Evolutionary conservation across 2,797 vertebrate species (phyloP).

Genomic region (Ptychobarbus kaznakovi): DNA sequence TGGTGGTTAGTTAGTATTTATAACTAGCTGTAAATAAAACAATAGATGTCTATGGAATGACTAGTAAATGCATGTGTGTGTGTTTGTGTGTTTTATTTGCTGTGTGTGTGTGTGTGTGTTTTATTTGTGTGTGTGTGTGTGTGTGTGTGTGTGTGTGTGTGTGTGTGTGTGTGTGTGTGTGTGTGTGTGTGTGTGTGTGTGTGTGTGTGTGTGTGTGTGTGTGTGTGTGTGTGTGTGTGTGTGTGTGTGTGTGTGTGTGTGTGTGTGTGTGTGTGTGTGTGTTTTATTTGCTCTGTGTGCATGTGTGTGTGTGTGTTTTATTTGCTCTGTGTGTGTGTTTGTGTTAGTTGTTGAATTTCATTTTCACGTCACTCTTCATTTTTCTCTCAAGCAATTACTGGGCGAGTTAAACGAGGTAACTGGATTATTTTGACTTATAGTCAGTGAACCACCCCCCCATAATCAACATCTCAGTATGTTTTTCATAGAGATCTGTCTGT

Average conservation of each 20-base stretch:
- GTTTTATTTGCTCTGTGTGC: background rate
- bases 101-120: background rate
- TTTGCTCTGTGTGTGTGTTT: background rate
- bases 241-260: no score
- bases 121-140: background rate
- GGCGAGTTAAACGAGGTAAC: constrained; percentile 98
- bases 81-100: background rate
- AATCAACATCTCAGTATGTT: background rate
- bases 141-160: background rate
- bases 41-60: background rate
- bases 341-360: background rate
- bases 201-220: background rate
- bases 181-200: background rate
- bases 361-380: constrained; percentile 71
- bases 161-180: background rate
- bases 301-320: background rate
- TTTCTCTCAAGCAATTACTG: constrained; percentile 88
- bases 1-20: background rate
- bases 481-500: background rate
- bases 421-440: background rate
- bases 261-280: background rate
- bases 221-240: background rate
- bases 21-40: background rate
- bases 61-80: background rate
- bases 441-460: background rate